Conservation (phyloP, 1,140 invertebrate species). For the Cydia pomonella region DNA sequence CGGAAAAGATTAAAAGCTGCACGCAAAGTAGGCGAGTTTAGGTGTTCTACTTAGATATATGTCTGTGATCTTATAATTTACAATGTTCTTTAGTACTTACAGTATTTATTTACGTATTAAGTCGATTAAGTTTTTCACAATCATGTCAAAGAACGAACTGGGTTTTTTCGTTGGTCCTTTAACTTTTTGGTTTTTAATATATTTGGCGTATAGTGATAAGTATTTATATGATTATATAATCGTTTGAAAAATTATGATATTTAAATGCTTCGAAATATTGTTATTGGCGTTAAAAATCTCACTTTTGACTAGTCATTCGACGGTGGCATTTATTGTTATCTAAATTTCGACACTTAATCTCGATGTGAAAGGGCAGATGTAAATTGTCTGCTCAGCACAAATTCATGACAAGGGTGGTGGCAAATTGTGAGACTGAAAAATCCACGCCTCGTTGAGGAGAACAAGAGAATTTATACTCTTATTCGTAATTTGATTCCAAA, state of each 20-base stretch:
- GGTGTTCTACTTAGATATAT: slow-evolving; percentile 11
- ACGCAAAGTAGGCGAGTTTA: neutral
- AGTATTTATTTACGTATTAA: slow-evolving; percentile 78
- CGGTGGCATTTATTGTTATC: slow-evolving; percentile 51
- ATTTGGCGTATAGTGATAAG: slow-evolving; percentile 19
- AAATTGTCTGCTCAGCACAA: slow-evolving; percentile 12
- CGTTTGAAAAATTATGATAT: slow-evolving; percentile 20
- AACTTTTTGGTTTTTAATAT: slow-evolving; percentile 39
- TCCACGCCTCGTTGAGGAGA: neutral
- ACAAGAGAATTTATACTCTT: neutral
- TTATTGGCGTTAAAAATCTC: slow-evolving; percentile 44
- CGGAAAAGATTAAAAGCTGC: neutral
- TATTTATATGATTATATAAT: slow-evolving; percentile 27
- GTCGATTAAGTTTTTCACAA: slow-evolving; percentile 51
- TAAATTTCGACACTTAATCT: neutral
- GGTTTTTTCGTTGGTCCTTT: slow-evolving; percentile 54
- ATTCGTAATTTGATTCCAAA: slow-evolving; percentile 2
- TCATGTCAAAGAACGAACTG: slow-evolving; percentile 45
- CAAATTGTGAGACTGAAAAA: slow-evolving; percentile 24
- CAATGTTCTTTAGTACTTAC: slow-evolving; percentile 73
- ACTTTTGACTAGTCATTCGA: slow-evolving; percentile 50
- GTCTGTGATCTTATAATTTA: slow-evolving; percentile 35
- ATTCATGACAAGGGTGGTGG: slow-evolving; percentile 16
- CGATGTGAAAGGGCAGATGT: neutral
- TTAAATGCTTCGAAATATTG: slow-evolving; percentile 24